Percentiles rank a stretch among this genome's conserved stretches.
These are phyloP conservation scores for Melopsittacus undulatus DNA, from an alignment of 2,797 vertebrate species.

Conservation along the genomic window DNA sequence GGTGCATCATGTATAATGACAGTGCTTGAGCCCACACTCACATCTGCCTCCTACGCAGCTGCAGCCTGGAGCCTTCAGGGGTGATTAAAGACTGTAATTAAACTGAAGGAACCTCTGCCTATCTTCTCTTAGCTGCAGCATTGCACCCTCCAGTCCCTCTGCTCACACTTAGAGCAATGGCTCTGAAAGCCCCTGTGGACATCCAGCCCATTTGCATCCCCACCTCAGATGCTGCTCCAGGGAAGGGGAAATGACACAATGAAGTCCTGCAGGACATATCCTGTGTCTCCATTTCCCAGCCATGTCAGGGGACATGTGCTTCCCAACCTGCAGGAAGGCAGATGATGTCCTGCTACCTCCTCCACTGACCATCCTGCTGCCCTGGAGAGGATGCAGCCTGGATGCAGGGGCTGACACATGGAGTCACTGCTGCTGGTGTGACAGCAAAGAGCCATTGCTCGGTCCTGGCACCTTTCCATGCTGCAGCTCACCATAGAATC, in stretches of 20 bases:
- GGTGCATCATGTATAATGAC: neutral
- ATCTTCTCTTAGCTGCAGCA: neutral
- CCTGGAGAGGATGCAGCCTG: neutral
- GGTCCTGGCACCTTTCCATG: neutral
- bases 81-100: neutral
- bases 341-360: neutral
- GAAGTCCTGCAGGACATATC: neutral
- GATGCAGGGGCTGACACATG: fast-evolving
- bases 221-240: neutral
- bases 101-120: neutral
- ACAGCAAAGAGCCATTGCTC: neutral
- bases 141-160: neutral
- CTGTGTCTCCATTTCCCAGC: fast-evolving
- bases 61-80: neutral
- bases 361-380: fast-evolving
- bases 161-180: fast-evolving
- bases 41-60: neutral
- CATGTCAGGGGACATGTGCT: fast-evolving
- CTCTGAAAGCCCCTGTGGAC: neutral
- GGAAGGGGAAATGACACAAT: neutral
- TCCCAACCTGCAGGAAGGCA: neutral
- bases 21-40: fast-evolving
- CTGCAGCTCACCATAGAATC: neutral
- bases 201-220: neutral
- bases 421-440: neutral